These are phyloP conservation scores for Bhutanitis thaidina DNA, from an alignment of 2,888 invertebrate genomes.

Conservation along the genomic window DNA sequence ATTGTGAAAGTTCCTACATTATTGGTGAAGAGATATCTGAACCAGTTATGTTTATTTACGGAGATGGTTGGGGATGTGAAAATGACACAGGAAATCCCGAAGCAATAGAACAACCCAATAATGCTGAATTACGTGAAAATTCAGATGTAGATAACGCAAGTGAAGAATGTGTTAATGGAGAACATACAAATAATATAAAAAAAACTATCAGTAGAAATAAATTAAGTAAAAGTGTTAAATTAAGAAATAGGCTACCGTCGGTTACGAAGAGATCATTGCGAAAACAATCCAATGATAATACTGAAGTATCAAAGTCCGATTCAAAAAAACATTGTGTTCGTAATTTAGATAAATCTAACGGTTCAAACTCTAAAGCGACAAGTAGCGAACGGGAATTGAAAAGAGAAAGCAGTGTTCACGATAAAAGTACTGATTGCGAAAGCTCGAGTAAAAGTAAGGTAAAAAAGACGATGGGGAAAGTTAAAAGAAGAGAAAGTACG, in stretches of 20 bases:
- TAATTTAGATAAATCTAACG: slow-evolving; percentile 52
- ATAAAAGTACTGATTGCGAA: slow-evolving; percentile 55
- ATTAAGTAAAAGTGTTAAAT: slow-evolving; percentile 49
- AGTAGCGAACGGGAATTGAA: slow-evolving; percentile 43
- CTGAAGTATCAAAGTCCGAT: slow-evolving; percentile 55
- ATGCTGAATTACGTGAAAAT: slow-evolving; percentile 35
- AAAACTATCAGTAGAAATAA: slow-evolving; percentile 50
- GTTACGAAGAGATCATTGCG: slow-evolving; percentile 61
- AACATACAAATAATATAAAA: slow-evolving; percentile 47
- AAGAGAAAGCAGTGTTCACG: slow-evolving; percentile 49
- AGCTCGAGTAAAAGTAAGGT: slow-evolving; percentile 51
- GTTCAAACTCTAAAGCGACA: slow-evolving; percentile 46
- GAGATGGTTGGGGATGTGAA: slow-evolving; percentile 85
- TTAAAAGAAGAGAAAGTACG: slow-evolving; percentile 56
- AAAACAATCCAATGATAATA: slow-evolving; percentile 59
- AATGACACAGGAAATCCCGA: slow-evolving; percentile 87
- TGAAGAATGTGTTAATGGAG: slow-evolving; percentile 63
- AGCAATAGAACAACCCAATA: slow-evolving; percentile 45
- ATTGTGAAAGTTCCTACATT: slow-evolving; percentile 78
- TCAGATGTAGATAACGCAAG: slow-evolving; percentile 53
- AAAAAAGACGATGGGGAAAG: slow-evolving; percentile 57
- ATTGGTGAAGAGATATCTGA: slow-evolving; percentile 88
- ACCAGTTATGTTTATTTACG: slow-evolving; percentile 83
- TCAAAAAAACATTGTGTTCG: slow-evolving; percentile 68
- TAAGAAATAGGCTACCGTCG: slow-evolving; percentile 42